phyloP scores from a whole-genome alignment of 2,797 vertebrate genomes.

The Threskiornis aethiopicus region DNA sequence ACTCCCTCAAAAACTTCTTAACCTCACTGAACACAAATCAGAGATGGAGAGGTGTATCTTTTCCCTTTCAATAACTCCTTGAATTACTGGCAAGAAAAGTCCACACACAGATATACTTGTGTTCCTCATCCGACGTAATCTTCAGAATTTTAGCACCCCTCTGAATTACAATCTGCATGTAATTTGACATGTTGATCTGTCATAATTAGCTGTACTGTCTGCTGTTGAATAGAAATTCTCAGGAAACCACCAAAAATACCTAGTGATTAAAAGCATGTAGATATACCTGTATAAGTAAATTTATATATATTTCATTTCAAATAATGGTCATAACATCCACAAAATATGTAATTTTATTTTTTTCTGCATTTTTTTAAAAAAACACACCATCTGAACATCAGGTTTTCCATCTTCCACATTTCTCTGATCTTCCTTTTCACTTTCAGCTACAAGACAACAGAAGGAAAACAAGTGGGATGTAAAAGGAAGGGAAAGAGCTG shows the following conservation, averaged over 20 bases:
- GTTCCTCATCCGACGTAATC: neutral
- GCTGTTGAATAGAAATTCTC: neutral
- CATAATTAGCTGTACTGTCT: neutral
- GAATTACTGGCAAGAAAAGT: neutral
- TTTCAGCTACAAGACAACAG: neutral
- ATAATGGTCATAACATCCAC: neutral
- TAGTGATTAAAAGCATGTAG: neutral
- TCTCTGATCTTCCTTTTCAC: neutral
- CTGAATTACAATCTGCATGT: neutral
- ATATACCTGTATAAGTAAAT: neutral
- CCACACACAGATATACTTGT: neutral
- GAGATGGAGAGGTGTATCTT: neutral
- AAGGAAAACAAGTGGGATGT: neutral
- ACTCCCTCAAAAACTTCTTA: neutral
- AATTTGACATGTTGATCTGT: conserved; percentile 11
- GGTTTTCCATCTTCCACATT: neutral
- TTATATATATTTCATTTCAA: neutral
- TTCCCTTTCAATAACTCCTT: neutral
- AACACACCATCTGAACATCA: neutral
- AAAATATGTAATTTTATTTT: neutral
- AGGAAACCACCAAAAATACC: neutral
- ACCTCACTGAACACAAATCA: neutral
- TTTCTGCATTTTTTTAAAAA: neutral
- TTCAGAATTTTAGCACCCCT: neutral
- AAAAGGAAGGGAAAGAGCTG: neutral